Evolutionary conservation across 2,888 invertebrate species (phyloP).

Genomic region (Andrena dorsata): DNA sequence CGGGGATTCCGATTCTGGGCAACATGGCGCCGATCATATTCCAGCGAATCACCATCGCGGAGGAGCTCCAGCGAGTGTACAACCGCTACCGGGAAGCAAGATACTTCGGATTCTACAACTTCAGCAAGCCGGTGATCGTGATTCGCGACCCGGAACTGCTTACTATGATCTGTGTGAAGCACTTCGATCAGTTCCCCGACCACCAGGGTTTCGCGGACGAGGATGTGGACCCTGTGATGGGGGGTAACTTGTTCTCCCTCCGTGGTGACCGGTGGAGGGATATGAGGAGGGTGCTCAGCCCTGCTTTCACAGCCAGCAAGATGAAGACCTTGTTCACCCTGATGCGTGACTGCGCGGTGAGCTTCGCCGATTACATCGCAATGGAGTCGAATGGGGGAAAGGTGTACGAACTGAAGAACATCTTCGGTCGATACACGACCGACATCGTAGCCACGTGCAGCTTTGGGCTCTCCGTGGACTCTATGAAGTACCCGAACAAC

Average conservation of each 20-base stretch:
- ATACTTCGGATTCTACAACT: constrained; percentile 26
- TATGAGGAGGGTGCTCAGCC: background rate
- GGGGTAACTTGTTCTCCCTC: background rate
- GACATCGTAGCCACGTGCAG: background rate
- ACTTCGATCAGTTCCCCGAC: constrained; percentile 11
- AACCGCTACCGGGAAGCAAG: background rate
- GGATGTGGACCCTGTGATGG: background rate
- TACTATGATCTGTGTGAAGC: background rate
- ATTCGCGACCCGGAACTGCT: constrained; percentile 10
- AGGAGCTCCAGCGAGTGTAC: background rate
- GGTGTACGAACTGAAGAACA: background rate
- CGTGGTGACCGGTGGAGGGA: background rate
- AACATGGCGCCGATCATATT: background rate
- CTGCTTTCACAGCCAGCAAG: background rate
- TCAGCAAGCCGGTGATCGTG: background rate
- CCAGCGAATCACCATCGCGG: background rate
- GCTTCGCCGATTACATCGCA: background rate
- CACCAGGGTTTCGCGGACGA: background rate
- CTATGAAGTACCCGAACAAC: background rate
- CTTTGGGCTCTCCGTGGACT: background rate
- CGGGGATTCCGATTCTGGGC: constrained; percentile 48
- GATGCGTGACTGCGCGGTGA: background rate
- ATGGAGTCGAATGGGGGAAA: background rate
- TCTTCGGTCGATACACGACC: background rate
- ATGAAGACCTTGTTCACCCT: background rate